phyloP scores from a whole-genome alignment of 2,113 vertebrate genomes.

The Protomyctophum bolini region DNA sequence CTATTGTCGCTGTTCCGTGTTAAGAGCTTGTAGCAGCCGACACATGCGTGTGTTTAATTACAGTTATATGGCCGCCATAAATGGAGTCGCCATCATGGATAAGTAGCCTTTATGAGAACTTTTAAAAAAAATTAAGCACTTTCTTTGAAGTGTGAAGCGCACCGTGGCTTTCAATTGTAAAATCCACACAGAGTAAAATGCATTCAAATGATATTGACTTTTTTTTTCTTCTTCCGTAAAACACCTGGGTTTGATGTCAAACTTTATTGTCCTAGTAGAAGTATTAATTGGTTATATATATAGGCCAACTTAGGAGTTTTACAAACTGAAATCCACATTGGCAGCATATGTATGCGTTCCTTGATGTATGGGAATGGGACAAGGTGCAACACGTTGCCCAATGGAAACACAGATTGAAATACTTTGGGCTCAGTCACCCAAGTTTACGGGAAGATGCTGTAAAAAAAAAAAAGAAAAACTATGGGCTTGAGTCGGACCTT shows the following conservation, averaged over 20 bases:
- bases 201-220: slow-evolving; percentile 68
- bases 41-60: slow-evolving; percentile 80
- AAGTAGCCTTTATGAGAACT: slow-evolving; percentile 73
- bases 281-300: slow-evolving; percentile 82
- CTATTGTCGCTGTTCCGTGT: slow-evolving; percentile 56
- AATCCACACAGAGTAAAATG: slow-evolving; percentile 57
- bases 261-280: slow-evolving; percentile 77
- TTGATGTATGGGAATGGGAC: slow-evolving; percentile 61
- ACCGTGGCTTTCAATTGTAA: slow-evolving; percentile 58
- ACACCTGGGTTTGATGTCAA: slow-evolving; percentile 76
- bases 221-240: slow-evolving; percentile 64
- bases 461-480: slow-evolving; percentile 55
- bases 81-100: slow-evolving; percentile 73
- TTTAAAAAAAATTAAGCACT: slow-evolving; percentile 71
- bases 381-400: slow-evolving; percentile 54
- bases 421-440: slow-evolving; percentile 48
- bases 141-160: slow-evolving; percentile 78
- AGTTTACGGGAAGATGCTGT: slow-evolving; percentile 40
- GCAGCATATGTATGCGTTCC: slow-evolving; percentile 68
- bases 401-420: slow-evolving; percentile 64
- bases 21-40: slow-evolving; percentile 63
- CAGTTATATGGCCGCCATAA: slow-evolving; percentile 78
- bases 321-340: slow-evolving; percentile 75
- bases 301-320: slow-evolving; percentile 70
- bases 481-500: not conserved